These are phyloP conservation scores for Pelosia muscerda DNA, from an alignment of 2,888 invertebrate species.

Conservation along the genomic window DNA sequence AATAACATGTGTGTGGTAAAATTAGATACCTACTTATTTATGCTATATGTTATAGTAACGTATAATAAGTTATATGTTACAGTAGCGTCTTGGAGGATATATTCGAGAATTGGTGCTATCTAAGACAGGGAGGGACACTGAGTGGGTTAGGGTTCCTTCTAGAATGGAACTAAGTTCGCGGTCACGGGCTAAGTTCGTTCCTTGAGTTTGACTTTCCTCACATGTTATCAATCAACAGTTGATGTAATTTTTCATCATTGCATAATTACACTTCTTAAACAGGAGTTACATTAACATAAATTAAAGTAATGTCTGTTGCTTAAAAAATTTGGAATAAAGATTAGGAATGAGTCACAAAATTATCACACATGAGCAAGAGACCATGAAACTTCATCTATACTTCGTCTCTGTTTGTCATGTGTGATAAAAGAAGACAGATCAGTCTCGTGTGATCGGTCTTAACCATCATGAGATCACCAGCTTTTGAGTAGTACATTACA, in stretches of 20 bases:
- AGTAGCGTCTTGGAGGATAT: no score
- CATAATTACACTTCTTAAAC: background rate
- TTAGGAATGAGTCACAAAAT: background rate
- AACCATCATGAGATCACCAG: background rate
- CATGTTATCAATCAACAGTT: background rate
- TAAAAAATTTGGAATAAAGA: background rate
- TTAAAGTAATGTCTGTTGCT: background rate
- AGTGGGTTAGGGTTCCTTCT: background rate
- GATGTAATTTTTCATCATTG: background rate
- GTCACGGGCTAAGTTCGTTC: no score
- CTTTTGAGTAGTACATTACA: background rate
- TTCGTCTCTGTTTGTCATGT: background rate
- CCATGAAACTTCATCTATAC: slow-evolving; percentile 3
- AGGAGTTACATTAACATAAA: background rate
- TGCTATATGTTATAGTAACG: no score
- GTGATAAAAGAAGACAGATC: background rate
- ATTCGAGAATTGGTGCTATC: no score
- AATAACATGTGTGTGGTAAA: no score
- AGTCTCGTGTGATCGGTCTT: background rate
- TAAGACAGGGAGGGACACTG: background rate
- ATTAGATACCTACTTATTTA: no score
- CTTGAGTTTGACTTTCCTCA: no score
- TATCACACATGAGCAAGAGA: background rate
- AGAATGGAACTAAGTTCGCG: no score
- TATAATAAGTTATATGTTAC: no score